Conservation (phyloP, 2,888 invertebrate species). For the Ophion obscuratus region DNA sequence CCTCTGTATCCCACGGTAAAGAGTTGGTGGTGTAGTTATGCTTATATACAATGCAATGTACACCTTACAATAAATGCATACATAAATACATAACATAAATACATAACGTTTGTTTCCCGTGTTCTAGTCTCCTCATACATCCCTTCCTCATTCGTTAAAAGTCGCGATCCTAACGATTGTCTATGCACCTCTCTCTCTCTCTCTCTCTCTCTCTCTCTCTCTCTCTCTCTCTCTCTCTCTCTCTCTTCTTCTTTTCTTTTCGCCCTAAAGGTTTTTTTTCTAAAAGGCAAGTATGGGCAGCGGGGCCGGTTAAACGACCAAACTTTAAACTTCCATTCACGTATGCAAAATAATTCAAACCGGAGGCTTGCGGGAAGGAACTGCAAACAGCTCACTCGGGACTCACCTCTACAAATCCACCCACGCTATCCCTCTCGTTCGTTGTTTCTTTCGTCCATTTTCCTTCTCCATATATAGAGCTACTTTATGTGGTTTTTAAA, state of each 20-base stretch:
- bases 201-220: conserved; percentile 24
- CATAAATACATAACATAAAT: conserved; percentile 60
- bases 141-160: conserved; percentile 21
- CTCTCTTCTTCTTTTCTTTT: background rate
- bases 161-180: conserved; percentile 27
- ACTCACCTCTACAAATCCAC: conserved; percentile 68
- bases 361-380: conserved; percentile 78
- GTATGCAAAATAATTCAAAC: conserved; percentile 81
- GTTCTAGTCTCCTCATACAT: conserved; percentile 21
- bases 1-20: conserved; percentile 52
- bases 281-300: conserved; percentile 57
- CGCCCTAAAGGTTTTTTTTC: conserved; percentile 34
- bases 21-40: conserved; percentile 65
- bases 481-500: conserved; percentile 9
- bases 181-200: background rate
- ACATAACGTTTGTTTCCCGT: conserved; percentile 62
- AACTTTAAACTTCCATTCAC: conserved; percentile 81
- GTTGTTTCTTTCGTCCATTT: conserved; percentile 32
- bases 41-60: conserved; percentile 64
- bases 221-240: conserved; percentile 24
- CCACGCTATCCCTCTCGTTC: conserved; percentile 61
- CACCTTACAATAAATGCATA: conserved; percentile 64
- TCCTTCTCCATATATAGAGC: conserved; percentile 20
- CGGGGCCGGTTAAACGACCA: conserved; percentile 79
- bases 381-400: conserved; percentile 81